Base-by-base conservation (phyloP, 2,113 vertebrate genomes). In the Okapia johnstoni region DNA sequence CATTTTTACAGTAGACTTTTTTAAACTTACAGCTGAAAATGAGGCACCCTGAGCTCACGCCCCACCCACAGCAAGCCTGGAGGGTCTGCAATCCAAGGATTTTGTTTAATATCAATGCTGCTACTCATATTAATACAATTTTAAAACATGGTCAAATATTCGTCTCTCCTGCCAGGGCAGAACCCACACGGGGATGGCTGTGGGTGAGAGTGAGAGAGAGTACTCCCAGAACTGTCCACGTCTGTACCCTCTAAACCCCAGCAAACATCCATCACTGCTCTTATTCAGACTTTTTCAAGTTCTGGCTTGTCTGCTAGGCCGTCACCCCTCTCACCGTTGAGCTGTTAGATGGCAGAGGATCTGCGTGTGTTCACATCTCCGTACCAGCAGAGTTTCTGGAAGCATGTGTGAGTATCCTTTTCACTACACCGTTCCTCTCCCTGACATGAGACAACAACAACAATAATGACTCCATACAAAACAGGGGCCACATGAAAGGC, bases 1-100 rank as follows among this genome's bases (percentile, higher is more conserved):
- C 85, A 30, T 95, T 90, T 98, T 97, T 96, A 89, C 94, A 93
- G 93, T 93, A 94, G 40, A 83, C 83, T 97, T 97, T 25, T 98
- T 97, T 84, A 97, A 89, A 98, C 96, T 96, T 90, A 93, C 81
- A 81, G 46, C 85, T 61, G 36, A 93, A 21, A 89, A 92, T 36
- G 66, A 28, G 48, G 5, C 25, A 26, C 54, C 23, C 2, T 6
- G 11, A 50, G 43, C 50, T 40, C 48, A 63, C 3, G 3, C 25
- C 16, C 43, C 40, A 9, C 50, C 14, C 33, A 46, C 30, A 85
- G 33, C 6, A 46, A 81, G 15, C 11, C 36, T 48, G 26, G n/a
- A 86, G 7, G 9, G 48, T 7, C n/a, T 5, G 4, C 1, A 4
- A 17, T 13, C 30, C 48, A 5, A 21, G 92, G 70, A 81, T 21